Conservation (phyloP, 1,140 invertebrate genomes). For the Archegozetes longisetosus region DNA sequence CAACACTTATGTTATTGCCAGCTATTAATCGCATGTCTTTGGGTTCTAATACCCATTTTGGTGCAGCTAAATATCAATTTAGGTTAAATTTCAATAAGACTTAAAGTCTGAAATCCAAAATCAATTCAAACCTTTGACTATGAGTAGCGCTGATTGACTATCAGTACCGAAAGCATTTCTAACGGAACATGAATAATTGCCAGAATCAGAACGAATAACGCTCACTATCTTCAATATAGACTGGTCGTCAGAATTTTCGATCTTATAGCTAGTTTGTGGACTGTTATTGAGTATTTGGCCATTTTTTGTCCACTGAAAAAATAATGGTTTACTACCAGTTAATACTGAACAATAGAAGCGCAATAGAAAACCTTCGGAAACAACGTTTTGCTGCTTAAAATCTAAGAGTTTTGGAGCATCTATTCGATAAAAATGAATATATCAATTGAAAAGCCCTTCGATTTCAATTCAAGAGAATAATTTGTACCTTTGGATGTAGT, state of each 20-base stretch:
- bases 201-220: not conserved
- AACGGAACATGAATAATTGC: constrained; percentile 8
- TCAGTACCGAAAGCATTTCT: not conserved
- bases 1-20: constrained; percentile 57
- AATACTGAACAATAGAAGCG: not conserved
- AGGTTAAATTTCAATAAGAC: not conserved
- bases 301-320: constrained; percentile 8
- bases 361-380: no score
- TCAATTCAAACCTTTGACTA: constrained; percentile 11
- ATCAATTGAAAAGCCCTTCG: not conserved
- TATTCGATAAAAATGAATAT: no score
- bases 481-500: not conserved
- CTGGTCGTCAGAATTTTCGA: not conserved
- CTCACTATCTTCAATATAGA: not conserved
- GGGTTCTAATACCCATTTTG: constrained; percentile 75
- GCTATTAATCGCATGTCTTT: constrained; percentile 65
- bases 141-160: not conserved
- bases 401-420: no score
- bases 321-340: not conserved
- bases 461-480: not conserved
- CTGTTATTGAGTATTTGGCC: not conserved
- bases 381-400: no score
- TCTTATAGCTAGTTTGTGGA: not conserved
- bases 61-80: no score
- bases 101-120: not conserved